Evolutionary conservation across 2,888 invertebrate species (phyloP), one percentile per base, ranked within the genome.

Genomic region (Chironomus tentans): DNA sequence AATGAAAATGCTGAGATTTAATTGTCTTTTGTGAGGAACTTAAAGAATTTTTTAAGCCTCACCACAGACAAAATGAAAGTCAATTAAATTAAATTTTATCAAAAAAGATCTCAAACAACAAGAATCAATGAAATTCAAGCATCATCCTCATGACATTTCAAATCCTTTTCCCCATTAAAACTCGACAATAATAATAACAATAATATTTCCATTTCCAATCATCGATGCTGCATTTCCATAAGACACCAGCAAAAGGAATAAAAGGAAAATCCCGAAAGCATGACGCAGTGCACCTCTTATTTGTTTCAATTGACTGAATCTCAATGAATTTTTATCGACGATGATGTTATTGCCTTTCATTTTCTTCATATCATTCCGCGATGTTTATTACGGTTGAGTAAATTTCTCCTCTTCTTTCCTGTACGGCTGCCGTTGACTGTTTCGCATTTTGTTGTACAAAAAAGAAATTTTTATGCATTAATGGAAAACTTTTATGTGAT

Each of bases 401-500:
- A 70, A 12, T 70, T 47, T 28, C 47, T 46, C 62, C 15, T 22
- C 12, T 18, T 22, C 28, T 68, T 68, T 22, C 68, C 22, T 68
- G 28, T 68, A 22, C 65, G 18, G 18, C 22, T 24, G 24, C 24
- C 68, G n/a, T 68, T 68, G 22, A 28, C n/a, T 68, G 68, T 28
- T 28, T 68, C 22, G 68, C 68, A 12, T 15, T 65, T 65, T 65
- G 21, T 65, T 65, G 13, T 12, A 24, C 4, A 65, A 65, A 18
- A 65, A 12, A 24, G 38, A 68, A 68, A 28, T 68, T 68, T 28
- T 24, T 71, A 48, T 56, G 48, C 56, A 71, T 50, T 71, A 71
- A 71, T 71, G 56, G 24, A 18, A 71, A 24, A 71, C 56, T 71
- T 71, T 71, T 71, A 71, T 71, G 50, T 71, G 70, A 71, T 71